A percentile compares a stretch with the other conserved stretches of the same genome.
phyloP scores from a whole-genome alignment of 2,797 vertebrate species.

The Cygnus olor region DNA sequence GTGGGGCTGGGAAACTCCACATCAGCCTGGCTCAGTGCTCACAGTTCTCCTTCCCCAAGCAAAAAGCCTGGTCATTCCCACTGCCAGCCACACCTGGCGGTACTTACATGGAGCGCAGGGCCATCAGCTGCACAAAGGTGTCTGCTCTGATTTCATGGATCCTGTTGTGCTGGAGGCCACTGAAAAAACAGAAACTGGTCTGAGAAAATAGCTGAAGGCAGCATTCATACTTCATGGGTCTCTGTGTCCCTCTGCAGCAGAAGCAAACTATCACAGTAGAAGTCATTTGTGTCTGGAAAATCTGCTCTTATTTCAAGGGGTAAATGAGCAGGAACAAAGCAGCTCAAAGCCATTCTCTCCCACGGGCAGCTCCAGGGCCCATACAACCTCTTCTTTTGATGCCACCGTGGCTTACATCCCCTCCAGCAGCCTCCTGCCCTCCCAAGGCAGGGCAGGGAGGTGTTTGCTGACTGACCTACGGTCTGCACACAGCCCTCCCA shows the following conservation, averaged over 20 bases:
- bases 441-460: background rate
- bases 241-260: background rate
- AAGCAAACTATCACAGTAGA: conserved; percentile 6
- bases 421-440: background rate
- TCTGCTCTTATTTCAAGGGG: conserved; percentile 40
- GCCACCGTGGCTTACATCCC: background rate
- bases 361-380: background rate
- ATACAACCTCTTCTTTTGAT: background rate
- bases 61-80: background rate
- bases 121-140: conserved; percentile 89
- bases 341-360: background rate
- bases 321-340: conserved; percentile 42
- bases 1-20: background rate
- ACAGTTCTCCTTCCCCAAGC: background rate
- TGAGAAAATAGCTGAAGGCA: conserved; percentile 36
- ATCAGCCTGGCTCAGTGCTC: background rate
- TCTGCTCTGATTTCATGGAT: conserved; percentile 87
- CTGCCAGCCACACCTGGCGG: background rate
- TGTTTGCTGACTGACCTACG: background rate
- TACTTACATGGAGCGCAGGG: conserved; percentile 90
- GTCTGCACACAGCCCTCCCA: background rate
- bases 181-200: conserved; percentile 68
- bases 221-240: background rate
- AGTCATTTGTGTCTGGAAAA: background rate
- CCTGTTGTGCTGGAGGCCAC: conserved; percentile 92